Conservation (phyloP, 2,113 vertebrate species). For the Anas platyrhynchos region DNA sequence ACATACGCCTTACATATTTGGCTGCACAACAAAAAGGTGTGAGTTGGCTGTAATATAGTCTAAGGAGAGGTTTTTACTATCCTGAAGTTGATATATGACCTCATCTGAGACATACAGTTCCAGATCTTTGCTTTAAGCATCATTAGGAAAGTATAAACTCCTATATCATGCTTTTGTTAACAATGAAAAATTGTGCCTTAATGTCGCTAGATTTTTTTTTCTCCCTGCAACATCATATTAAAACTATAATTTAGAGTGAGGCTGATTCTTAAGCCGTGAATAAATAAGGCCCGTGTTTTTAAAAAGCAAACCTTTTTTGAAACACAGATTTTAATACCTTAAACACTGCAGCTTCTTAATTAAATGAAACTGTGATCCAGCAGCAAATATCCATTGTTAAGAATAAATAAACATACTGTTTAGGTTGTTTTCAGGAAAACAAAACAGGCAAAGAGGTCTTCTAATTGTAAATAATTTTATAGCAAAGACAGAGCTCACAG, state of each 20-base stretch:
- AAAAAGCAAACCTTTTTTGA: slow-evolving; percentile 32
- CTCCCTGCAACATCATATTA: slow-evolving; percentile 25
- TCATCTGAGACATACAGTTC: slow-evolving; percentile 66
- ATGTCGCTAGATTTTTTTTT: background rate
- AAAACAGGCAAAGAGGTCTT: background rate
- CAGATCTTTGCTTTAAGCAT: slow-evolving; percentile 72
- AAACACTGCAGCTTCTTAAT: slow-evolving; percentile 60
- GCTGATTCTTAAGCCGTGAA: slow-evolving; percentile 39
- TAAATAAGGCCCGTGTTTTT: slow-evolving; percentile 61
- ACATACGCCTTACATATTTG: slow-evolving; percentile 80
- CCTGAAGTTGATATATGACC: slow-evolving; percentile 75
- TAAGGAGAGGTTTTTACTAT: slow-evolving; percentile 67
- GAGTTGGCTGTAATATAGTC: slow-evolving; percentile 73
- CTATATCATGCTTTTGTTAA: slow-evolving; percentile 52
- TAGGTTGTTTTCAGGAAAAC: background rate
- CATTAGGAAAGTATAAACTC: slow-evolving; percentile 72
- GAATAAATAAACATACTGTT: slow-evolving; percentile 70
- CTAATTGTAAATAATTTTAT: slow-evolving; percentile 23
- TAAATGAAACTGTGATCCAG: slow-evolving; percentile 59
- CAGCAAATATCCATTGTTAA: slow-evolving; percentile 63
- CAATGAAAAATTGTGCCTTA: slow-evolving; percentile 38
- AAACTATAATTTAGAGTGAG: slow-evolving; percentile 59
- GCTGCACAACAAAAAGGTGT: slow-evolving; percentile 76
- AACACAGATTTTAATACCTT: slow-evolving; percentile 60
- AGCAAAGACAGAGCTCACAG: slow-evolving; percentile 11